A percentile compares a stretch with the other conserved stretches of the same genome.
Conservation (phyloP, 2,888 invertebrate species). For the Coelinius sp. region DNA sequence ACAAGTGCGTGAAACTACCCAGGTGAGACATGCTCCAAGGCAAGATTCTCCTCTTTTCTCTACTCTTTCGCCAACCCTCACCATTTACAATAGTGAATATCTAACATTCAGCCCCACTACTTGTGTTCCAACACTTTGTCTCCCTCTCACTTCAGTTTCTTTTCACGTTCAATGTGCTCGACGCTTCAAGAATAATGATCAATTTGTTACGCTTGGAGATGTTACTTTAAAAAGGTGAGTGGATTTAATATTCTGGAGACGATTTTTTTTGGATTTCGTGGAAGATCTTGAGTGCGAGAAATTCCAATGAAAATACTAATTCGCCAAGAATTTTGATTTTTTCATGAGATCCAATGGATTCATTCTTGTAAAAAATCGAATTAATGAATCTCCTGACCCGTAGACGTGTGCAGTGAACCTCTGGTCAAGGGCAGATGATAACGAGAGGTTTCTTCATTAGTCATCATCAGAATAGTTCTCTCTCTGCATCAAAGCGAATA, state of each 20-base stretch:
- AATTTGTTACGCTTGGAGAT: conserved; percentile 32
- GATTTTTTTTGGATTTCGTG: not conserved
- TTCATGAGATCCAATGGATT: not conserved
- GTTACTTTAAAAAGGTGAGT: not conserved
- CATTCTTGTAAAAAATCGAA: no score
- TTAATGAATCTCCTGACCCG: no score
- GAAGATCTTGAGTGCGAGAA: not conserved
- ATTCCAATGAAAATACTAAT: not conserved
- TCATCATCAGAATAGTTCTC: no score
- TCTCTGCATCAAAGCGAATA: no score
- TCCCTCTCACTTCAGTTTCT: conserved; percentile 45
- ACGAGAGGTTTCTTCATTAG: no score
- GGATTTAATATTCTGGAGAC: conserved; percentile 2
- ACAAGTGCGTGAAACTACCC: conserved; percentile 11
- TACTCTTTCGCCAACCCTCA: not conserved
- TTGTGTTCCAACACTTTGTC: conserved; percentile 22
- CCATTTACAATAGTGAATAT: not conserved
- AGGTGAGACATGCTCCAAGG: conserved; percentile 4
- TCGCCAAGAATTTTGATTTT: not conserved
- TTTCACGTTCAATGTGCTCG: conserved; percentile 45
- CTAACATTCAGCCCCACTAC: conserved; percentile 12
- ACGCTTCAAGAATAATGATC: conserved; percentile 47
- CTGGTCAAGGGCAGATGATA: no score
- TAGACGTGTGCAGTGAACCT: no score
- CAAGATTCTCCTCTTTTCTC: not conserved